phyloP scores from a whole-genome alignment of 1,140 invertebrate genomes.

The Semibalanus balanoides region DNA sequence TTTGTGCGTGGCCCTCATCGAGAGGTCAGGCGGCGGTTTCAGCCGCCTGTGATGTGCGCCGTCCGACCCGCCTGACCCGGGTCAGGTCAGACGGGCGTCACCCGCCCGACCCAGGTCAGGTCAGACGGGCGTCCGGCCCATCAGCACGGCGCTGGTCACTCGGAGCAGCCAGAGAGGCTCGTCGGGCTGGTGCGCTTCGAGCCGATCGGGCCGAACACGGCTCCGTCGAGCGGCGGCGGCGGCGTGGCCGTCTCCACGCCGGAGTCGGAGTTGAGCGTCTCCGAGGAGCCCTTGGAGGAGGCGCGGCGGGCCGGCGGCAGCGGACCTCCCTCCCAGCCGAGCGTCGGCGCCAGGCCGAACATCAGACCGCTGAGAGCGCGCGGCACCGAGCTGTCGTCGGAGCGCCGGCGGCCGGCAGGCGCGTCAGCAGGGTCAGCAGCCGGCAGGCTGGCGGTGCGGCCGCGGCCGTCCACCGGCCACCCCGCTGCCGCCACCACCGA shows the following conservation, averaged over 20 bases:
- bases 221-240: not conserved
- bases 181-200: not conserved
- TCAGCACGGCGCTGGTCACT: not conserved
- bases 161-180: not conserved
- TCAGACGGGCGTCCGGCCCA: not conserved
- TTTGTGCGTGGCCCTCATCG: not conserved
- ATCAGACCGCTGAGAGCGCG: not conserved
- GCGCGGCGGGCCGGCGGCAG: too few species aligned
- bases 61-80: too few species aligned
- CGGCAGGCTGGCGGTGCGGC: not conserved
- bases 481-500: too few species aligned
- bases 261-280: constrained; percentile 3
- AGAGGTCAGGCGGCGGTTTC: not conserved
- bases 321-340: not conserved
- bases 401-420: not conserved
- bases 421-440: too few species aligned
- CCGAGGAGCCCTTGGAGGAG: not conserved
- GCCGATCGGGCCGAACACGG: not conserved
- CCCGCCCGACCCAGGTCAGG: too few species aligned
- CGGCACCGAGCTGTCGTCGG: not conserved
- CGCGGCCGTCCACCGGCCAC: not conserved
- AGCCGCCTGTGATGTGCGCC: too few species aligned
- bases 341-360: not conserved
- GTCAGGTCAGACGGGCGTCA: too few species aligned
- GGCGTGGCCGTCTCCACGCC: not conserved